Conservation (phyloP, 2,888 invertebrate species). For the Melipona bicolor region DNA sequence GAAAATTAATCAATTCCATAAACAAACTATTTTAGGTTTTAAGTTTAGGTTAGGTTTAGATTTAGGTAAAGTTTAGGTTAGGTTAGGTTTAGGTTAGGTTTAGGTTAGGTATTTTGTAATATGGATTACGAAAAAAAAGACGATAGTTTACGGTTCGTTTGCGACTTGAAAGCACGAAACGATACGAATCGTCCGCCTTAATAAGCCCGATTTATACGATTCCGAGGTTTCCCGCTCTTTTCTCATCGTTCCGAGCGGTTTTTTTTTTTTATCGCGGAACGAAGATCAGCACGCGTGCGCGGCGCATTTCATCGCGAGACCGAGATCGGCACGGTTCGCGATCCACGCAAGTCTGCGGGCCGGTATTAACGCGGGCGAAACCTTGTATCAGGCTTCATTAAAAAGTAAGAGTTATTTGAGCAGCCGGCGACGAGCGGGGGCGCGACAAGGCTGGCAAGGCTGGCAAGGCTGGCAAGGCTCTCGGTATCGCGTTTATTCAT, state of each 20-base stretch:
- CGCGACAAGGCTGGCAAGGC: not conserved
- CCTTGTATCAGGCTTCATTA: slow-evolving; percentile 45
- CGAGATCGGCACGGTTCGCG: slow-evolving; percentile 2
- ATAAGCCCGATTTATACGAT: slow-evolving; percentile 22
- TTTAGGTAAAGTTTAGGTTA: too few species aligned
- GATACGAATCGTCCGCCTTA: not conserved
- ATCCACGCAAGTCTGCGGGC: not conserved
- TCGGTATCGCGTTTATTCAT: slow-evolving; percentile 23
- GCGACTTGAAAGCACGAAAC: too few species aligned
- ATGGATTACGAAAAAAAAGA: too few species aligned
- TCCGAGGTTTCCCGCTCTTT: not conserved
- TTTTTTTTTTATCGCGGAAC: slow-evolving; percentile 12
- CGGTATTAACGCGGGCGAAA: slow-evolving; percentile 18
- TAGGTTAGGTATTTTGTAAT: too few species aligned
- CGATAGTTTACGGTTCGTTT: too few species aligned
- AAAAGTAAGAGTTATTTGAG: slow-evolving; percentile 51
- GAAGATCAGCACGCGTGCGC: slow-evolving; percentile 12
- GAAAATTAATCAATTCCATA: not conserved
- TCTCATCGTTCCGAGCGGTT: not conserved
- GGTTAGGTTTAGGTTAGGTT: too few species aligned
- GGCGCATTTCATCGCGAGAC: slow-evolving; percentile 15
- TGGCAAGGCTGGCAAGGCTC: not conserved
- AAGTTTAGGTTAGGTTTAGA: too few species aligned
- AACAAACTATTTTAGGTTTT: too few species aligned
- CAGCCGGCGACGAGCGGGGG: not conserved